Evolutionary conservation across 2,113 vertebrate species (phyloP).

Genomic region (Microtus oregoni): DNA sequence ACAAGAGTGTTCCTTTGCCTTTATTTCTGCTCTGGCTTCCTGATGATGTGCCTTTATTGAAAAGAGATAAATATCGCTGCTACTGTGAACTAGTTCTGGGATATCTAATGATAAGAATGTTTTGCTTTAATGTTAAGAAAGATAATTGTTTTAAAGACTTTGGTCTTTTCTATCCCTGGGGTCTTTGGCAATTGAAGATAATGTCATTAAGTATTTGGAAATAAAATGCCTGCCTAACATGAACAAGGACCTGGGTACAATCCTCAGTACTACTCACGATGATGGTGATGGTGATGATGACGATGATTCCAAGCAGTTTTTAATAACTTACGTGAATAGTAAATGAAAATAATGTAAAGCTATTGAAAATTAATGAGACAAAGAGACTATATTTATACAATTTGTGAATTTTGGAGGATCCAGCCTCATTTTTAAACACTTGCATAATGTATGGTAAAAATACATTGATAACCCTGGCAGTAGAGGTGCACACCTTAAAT

Average conservation of each 20-base stretch:
- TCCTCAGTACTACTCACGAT: neutral
- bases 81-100: conserved; percentile 81
- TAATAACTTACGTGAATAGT: neutral
- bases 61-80: conserved; percentile 70
- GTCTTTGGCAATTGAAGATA: conserved; percentile 24
- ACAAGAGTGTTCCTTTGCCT: conserved; percentile 67
- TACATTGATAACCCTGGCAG: neutral
- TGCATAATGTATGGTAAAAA: conserved; percentile 35
- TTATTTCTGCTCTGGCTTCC: conserved; percentile 78
- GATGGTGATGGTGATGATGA: neutral
- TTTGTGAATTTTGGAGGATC: neutral
- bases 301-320: neutral
- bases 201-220: conserved; percentile 50
- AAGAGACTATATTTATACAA: conserved; percentile 37
- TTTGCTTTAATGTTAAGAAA: conserved; percentile 22
- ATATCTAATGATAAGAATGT: conserved; percentile 32
- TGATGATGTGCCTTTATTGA: conserved; percentile 72
- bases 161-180: conserved; percentile 52
- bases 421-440: neutral
- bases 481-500: neutral
- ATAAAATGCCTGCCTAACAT: neutral
- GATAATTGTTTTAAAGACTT: conserved; percentile 68
- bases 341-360: conserved; percentile 18
- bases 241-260: neutral
- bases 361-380: neutral